These are phyloP conservation scores for Tuberolachnus salignus DNA, from an alignment of 2,888 invertebrate species.

Conservation along the genomic window DNA sequence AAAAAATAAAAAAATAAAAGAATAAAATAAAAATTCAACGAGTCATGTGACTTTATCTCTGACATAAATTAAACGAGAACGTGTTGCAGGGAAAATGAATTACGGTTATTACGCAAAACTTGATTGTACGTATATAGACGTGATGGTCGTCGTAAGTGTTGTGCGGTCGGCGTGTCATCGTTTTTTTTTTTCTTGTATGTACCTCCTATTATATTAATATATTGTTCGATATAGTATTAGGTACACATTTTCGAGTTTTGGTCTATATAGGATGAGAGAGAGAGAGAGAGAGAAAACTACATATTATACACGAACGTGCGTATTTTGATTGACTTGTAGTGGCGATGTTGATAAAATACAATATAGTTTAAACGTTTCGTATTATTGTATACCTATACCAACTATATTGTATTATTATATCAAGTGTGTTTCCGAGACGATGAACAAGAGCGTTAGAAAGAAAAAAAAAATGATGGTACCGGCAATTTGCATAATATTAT, in stretches of 20 bases:
- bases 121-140: background rate
- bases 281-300: background rate
- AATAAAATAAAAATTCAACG: constrained; percentile 44
- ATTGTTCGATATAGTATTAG: background rate
- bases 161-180: constrained; percentile 22
- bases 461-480: no score
- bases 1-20: no score
- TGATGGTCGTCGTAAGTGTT: background rate
- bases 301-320: background rate
- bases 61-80: constrained; percentile 23
- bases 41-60: constrained; percentile 11
- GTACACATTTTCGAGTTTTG: background rate
- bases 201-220: background rate
- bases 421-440: no score
- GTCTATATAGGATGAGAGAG: no score
- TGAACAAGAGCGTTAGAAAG: no score
- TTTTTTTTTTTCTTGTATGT: background rate
- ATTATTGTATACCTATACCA: no score
- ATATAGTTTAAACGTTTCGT: background rate
- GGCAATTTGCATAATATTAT: no score
- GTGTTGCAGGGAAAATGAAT: constrained; percentile 27
- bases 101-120: constrained; percentile 35
- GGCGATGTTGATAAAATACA: constrained; percentile 15
- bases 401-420: no score
- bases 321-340: constrained; percentile 31